These are phyloP conservation scores for Monopterus albus DNA, from an alignment of 2,113 vertebrate genomes.

Conservation along the genomic window DNA sequence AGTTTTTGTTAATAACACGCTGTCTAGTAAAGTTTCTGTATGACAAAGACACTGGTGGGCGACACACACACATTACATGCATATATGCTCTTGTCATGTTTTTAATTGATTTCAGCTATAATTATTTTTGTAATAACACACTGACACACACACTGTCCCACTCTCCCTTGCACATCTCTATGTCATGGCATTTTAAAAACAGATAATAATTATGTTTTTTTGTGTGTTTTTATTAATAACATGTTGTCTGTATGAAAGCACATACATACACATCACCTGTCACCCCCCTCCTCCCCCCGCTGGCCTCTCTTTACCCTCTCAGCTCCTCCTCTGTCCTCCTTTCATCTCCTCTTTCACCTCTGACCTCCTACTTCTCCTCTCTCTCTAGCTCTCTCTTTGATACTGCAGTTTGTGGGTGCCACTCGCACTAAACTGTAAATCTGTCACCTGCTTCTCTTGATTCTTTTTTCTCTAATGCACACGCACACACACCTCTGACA, in stretches of 20 bases:
- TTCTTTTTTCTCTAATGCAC: neutral
- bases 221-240: slow-evolving; percentile 73
- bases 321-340: slow-evolving; percentile 60
- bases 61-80: slow-evolving; percentile 34
- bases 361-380: slow-evolving; percentile 52
- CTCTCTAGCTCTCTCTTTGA: slow-evolving; percentile 47
- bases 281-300: slow-evolving; percentile 63
- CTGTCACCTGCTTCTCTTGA: slow-evolving; percentile 37
- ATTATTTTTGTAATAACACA: slow-evolving; percentile 68
- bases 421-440: slow-evolving; percentile 61
- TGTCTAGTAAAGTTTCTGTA: slow-evolving; percentile 60
- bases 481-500: slow-evolving; percentile 54
- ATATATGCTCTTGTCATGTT: slow-evolving; percentile 64
- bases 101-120: slow-evolving; percentile 76
- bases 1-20: slow-evolving; percentile 73
- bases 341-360: slow-evolving; percentile 68
- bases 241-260: slow-evolving; percentile 62
- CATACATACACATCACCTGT: slow-evolving; percentile 59
- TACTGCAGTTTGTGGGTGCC: slow-evolving; percentile 40
- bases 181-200: slow-evolving; percentile 27
- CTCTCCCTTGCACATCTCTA: slow-evolving; percentile 1
- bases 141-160: slow-evolving; percentile 37
- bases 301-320: slow-evolving; percentile 72
- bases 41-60: slow-evolving; percentile 39
- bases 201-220: slow-evolving; percentile 56